Conservation (phyloP, 2,113 vertebrate genomes). For the Malurus elegans region DNA sequence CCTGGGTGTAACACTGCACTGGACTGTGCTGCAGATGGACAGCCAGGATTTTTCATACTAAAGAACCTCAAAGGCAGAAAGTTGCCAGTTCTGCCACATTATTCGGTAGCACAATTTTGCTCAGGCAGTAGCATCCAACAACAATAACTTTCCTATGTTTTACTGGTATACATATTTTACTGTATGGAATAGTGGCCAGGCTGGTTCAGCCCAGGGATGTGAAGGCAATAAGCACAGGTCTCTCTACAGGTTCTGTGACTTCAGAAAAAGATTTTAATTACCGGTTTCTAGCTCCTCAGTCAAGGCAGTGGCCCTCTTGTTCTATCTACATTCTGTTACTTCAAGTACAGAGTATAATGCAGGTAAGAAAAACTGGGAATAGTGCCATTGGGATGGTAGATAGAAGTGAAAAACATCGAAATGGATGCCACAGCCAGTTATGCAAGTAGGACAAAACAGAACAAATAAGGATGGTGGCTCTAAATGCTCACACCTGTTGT, state of each 20-base stretch:
- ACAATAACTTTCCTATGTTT: background rate
- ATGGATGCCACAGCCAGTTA: background rate
- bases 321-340: background rate
- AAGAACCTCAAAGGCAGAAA: background rate
- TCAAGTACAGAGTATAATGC: background rate
- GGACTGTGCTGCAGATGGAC: background rate
- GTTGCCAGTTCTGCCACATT: background rate
- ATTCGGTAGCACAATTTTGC: background rate
- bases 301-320: background rate
- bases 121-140: background rate
- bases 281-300: background rate
- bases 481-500: background rate
- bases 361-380: background rate
- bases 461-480: background rate
- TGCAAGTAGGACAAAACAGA: background rate
- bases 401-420: background rate
- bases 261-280: background rate
- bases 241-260: background rate
- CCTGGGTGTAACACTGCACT: background rate
- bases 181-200: background rate
- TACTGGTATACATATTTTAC: background rate
- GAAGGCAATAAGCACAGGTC: background rate
- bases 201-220: background rate
- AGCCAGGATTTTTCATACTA: background rate
- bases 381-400: background rate